Base-by-base conservation (phyloP, 2,888 invertebrate species). In the Ophioninae sp. region DNA sequence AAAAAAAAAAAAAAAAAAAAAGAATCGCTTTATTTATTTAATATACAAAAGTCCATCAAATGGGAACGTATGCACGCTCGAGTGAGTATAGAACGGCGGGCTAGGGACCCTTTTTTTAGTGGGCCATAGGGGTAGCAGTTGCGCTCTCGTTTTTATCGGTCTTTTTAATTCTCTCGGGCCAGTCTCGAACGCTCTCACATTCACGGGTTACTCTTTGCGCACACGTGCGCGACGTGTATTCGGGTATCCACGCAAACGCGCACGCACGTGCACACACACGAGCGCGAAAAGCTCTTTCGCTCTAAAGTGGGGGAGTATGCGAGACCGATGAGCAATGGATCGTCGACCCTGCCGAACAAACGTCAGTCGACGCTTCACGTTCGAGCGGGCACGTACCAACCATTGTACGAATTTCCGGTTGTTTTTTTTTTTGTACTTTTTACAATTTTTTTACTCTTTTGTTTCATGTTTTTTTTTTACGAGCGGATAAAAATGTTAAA, bases 361-460 rank as follows among this genome's bases (percentile, higher is more conserved):
- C 67, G 77, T 73, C 79, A 90, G 90, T 89, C 86, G 87, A 84
- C 88, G 88, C 88, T 87, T 88, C 89, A 89, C 90, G 87, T 88
- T 88, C 89, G 88, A 85, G 85, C 86, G 85, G 84, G 44, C 87
- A 85, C 86, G 87, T 87, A 50, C 67, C 74, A 64, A 13, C 73
- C 30, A 30, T 30, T 30, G 30, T 30, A 30, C 30, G 30, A 30
- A 30, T 30, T 30, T 30, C 30, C 30, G n/a, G n/a, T n/a, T 30
- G 30, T 30, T 30, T 30, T 30, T 30, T 30, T 30, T 30, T 30
- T 30, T 3, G n/a, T n/a, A 30, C 30, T 30, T 30, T 30, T 30
- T 30, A 2, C 30, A 30, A 30, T 30, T 30, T 30, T 30, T 3
- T 30, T 30, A 1, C 2, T 30, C 30, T 30, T 30, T 30, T 30